Evolutionary conservation across 2,797 vertebrate genomes (phyloP), one percentile per base, ranked within the genome.

Genomic region (Anguilla anguilla): DNA sequence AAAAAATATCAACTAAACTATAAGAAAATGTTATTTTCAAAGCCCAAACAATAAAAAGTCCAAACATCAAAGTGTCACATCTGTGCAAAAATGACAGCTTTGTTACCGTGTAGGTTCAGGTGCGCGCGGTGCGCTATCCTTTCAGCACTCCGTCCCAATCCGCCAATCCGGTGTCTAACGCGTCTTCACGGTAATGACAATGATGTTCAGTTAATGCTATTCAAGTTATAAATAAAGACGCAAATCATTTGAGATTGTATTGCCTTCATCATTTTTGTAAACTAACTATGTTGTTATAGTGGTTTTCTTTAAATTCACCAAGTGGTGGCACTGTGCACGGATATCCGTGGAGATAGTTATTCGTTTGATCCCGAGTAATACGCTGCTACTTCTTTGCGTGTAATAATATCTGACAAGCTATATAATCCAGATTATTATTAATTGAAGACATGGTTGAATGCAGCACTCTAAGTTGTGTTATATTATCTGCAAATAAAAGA

Each of bases 291-390:
- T 22, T 79, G 28, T 57, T 55, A 1, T 61, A 22, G 35, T 59
- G 7, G 35, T 85, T 39, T n/a, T 28, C 28, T 39, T 84, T 79
- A 82, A 86, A 85, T 86, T 89, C 92, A 91, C 92, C 90, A 88
- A 91, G 91, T 90, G 92, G 92, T 90, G 91, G 89, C 91, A 90
- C 92, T 92, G 91, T 91, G 90, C 90, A 86, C 43, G 49, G n/a
- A 88, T 81, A 77, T 86, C 49, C 7, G 31, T 35, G 59, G 88
- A 84, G 79, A 72, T 77, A 51, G 10, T 55, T 39, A 51, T 79
- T 61, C 81, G 77, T 86, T 67, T 59, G 86, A 89, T 87, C 85
- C 82, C 86, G 72, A 51, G 55, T 87, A 86, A 90, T 85, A 89
- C 89, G 84, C 64, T 72, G 13, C 86, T 86, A 88, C 69, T 57